phyloP scores from a whole-genome alignment of 2,888 invertebrate genomes.

The Phanerotoma sp. region DNA sequence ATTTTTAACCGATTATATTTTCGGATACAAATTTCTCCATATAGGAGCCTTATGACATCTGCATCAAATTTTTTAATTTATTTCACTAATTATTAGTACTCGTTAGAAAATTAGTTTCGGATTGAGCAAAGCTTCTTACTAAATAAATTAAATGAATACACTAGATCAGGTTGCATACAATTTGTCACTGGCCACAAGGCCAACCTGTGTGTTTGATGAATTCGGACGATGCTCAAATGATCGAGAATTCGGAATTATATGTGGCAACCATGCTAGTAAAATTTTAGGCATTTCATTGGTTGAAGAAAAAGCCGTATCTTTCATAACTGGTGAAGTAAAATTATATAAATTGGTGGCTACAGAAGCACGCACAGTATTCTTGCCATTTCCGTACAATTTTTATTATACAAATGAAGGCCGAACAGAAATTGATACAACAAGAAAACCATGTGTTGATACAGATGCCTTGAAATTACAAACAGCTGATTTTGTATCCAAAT shows the following conservation, averaged over 20 bases:
- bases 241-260: background rate
- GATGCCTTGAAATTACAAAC: background rate
- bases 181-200: too few relatives aligned
- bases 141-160: too few relatives aligned
- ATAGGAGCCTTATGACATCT: too few relatives aligned
- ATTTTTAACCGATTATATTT: too few relatives aligned
- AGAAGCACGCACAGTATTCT: background rate
- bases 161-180: too few relatives aligned
- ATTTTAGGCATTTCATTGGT: background rate
- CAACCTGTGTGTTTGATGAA: background rate
- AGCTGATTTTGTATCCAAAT: background rate
- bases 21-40: too few relatives aligned
- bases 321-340: background rate
- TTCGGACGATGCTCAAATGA: background rate
- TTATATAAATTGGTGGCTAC: background rate
- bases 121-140: too few relatives aligned
- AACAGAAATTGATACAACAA: too few relatives aligned
- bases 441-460: background rate
- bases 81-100: too few relatives aligned
- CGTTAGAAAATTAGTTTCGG: too few relatives aligned
- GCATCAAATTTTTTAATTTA: too few relatives aligned
- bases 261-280: background rate
- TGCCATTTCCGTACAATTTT: background rate
- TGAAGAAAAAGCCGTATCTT: too few relatives aligned
- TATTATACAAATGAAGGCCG: background rate